Conservation (phyloP, 2,113 vertebrate species). For the Nycticebus coucang region DNA sequence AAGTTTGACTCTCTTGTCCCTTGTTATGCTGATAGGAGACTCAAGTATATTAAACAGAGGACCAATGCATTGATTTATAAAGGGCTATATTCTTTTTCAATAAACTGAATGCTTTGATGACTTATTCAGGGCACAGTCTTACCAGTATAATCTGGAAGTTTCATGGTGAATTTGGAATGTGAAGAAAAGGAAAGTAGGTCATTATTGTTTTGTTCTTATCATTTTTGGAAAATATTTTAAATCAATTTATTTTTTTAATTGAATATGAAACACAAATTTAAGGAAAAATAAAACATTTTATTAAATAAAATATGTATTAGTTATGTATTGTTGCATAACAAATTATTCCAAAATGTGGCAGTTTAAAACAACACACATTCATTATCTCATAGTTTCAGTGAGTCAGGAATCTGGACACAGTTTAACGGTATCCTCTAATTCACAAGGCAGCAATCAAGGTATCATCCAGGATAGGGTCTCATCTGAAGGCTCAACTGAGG, state of each 20-base stretch:
- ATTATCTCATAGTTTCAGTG: not conserved
- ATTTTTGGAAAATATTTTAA: not conserved
- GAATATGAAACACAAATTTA: not conserved
- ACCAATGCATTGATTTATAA: not conserved
- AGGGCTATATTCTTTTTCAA: not conserved
- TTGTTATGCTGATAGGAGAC: not conserved
- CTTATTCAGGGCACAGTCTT: not conserved
- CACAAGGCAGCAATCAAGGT: not conserved
- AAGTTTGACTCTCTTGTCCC: not conserved
- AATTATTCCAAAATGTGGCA: not conserved
- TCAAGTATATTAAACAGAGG: not conserved
- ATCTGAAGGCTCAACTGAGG: not conserved
- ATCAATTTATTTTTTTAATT: slow-evolving; percentile 17
- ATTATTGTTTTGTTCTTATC: not conserved
- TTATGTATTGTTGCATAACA: not conserved
- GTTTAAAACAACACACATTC: not conserved
- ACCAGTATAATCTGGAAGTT: not conserved
- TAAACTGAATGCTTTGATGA: not conserved
- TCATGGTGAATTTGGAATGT: not conserved
- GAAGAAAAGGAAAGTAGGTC: not conserved
- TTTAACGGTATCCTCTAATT: not conserved
- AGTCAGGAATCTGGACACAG: not conserved
- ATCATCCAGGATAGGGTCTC: not conserved
- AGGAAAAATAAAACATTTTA: not conserved
- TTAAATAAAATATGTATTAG: not conserved